Conservation (phyloP, 2,797 vertebrate species). For the Oceanodroma leucorhoa region DNA sequence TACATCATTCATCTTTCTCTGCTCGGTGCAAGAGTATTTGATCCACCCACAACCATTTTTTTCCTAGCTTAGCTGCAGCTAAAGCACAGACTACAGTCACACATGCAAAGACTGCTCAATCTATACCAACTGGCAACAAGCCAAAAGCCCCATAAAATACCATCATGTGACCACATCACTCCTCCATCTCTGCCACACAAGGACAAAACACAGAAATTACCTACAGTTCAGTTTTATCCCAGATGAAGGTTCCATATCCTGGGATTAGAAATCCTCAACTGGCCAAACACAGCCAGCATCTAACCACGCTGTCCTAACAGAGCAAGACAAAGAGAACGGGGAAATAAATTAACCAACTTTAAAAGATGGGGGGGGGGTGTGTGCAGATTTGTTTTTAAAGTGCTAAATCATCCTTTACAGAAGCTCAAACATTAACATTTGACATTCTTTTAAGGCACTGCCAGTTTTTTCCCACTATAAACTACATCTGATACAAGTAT, state of each 20-base stretch:
- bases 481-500: neutral
- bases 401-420: neutral
- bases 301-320: neutral
- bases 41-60: neutral
- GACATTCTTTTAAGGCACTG: neutral
- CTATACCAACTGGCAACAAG: neutral
- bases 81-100: neutral
- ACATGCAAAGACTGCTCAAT: neutral
- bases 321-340: neutral
- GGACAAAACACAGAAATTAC: neutral
- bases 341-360: neutral
- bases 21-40: neutral
- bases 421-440: neutral
- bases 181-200: neutral
- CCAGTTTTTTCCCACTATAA: neutral
- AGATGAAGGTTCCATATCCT: neutral
- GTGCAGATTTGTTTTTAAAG: neutral
- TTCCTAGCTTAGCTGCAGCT: neutral
- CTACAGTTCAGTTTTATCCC: neutral
- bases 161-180: accelerated
- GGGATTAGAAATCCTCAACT: neutral
- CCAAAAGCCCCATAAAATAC: neutral
- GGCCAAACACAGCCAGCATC: neutral
- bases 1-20: neutral
- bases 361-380: neutral